Conservation (phyloP, 1,140 invertebrate genomes). For the Drosophila ambigua region DNA sequence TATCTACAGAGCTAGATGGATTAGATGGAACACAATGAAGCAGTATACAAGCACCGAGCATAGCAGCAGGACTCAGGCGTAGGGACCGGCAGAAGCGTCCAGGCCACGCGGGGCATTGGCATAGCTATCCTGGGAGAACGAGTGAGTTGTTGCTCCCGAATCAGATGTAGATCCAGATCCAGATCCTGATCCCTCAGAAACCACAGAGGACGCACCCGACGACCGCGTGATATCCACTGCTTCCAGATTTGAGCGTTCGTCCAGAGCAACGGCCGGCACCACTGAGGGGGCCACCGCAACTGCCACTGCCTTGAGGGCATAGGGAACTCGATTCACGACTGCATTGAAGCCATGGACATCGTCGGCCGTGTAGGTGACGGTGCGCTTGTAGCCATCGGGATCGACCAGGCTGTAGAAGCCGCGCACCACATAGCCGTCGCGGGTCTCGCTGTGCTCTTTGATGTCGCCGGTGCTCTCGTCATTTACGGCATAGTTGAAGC, state of each 20-base stretch:
- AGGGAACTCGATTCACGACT: conserved; percentile 82
- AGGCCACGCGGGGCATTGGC: conserved; percentile 37
- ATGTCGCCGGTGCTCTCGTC: conserved; percentile 67
- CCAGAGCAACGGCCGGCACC: conserved; percentile 8
- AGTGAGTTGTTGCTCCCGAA: not conserved
- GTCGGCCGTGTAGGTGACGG: conserved; percentile 85
- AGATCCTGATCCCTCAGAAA: not conserved
- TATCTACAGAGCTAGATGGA: conserved; percentile 48
- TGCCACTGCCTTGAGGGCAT: conserved; percentile 46
- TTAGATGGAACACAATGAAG: conserved; percentile 46
- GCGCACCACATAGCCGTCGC: conserved; percentile 62
- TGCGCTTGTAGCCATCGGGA: conserved; percentile 84
- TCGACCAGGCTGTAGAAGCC: conserved; percentile 66
- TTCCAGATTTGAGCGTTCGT: conserved; percentile 43
- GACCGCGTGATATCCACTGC: conserved; percentile 3
- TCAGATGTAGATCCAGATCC: not conserved
- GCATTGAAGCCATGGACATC: conserved; percentile 86
- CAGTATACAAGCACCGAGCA: conserved; percentile 34
- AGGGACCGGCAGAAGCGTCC: conserved; percentile 44
- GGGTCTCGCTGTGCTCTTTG: conserved; percentile 65
- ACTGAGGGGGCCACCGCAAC: conserved; percentile 14
- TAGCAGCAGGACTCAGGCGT: conserved; percentile 42
- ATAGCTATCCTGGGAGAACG: conserved; percentile 41
- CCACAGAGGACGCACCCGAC: not conserved
- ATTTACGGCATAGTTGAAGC: conserved; percentile 62